These are phyloP conservation scores for Drosophila antonietae DNA, from an alignment of 2,888 invertebrate species.

Conservation along the genomic window DNA sequence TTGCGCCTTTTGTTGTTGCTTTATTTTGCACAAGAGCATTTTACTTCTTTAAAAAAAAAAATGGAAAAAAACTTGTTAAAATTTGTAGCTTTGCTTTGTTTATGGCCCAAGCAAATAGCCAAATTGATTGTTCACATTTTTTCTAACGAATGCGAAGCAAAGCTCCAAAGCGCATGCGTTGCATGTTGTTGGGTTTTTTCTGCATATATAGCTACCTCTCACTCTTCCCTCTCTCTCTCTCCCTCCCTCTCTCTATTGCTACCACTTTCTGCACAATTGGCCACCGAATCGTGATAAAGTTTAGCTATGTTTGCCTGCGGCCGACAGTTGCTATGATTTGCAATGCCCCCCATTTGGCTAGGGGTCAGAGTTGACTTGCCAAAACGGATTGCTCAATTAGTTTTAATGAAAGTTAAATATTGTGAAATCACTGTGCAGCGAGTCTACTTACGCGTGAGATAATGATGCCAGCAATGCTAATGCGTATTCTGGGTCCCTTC, in stretches of 20 bases:
- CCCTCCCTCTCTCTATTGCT: neutral
- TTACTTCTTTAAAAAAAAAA: constrained; percentile 9
- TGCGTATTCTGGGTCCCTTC: constrained; percentile 95
- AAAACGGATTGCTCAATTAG: constrained; percentile 69
- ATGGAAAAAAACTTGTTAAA: constrained; percentile 68
- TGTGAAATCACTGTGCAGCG: constrained; percentile 24
- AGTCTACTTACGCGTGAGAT: constrained; percentile 93
- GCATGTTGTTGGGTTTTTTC: constrained; percentile 35
- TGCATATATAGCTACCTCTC: neutral
- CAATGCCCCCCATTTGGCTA: constrained; percentile 39
- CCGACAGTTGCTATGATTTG: constrained; percentile 54
- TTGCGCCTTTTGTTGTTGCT: neutral
- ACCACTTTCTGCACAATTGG: constrained; percentile 11
- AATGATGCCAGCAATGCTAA: constrained; percentile 97
- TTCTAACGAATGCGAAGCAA: constrained; percentile 47
- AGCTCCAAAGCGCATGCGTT: constrained; percentile 61
- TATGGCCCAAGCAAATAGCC: constrained; percentile 58
- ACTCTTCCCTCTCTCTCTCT: neutral
- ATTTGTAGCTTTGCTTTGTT: constrained; percentile 66
- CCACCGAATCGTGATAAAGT: constrained; percentile 65
- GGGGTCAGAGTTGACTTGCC: constrained; percentile 60
- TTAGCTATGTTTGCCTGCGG: constrained; percentile 30
- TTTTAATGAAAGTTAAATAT: constrained; percentile 40
- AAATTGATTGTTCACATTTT: constrained; percentile 77
- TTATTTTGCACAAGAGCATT: constrained; percentile 37